Percentiles rank a stretch among this genome's conserved stretches.
phyloP scores from a whole-genome alignment of 2,113 vertebrate genomes.

The Coturnix japonica region DNA sequence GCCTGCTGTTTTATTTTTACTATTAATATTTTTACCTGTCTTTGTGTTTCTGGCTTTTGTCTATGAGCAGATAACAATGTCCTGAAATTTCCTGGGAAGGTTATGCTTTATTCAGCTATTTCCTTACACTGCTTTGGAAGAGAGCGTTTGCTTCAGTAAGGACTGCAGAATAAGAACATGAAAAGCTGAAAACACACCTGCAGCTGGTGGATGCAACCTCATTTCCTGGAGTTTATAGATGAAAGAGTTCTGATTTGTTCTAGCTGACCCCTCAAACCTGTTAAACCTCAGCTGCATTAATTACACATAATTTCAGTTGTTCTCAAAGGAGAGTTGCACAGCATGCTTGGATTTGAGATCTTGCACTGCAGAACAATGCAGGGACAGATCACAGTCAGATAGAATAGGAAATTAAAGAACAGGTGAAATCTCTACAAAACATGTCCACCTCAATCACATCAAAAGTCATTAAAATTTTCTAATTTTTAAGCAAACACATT shows the following conservation, averaged over 20 bases:
- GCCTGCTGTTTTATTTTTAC: rapidly evolving
- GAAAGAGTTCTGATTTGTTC: neutral
- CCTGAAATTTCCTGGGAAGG: neutral
- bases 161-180: neutral
- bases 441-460: neutral
- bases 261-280: neutral
- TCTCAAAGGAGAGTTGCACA: neutral
- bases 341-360: neutral
- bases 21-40: neutral
- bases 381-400: neutral
- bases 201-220: neutral
- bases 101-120: neutral
- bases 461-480: neutral
- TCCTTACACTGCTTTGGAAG: neutral
- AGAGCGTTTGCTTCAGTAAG: neutral
- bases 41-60: neutral
- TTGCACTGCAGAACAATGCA: neutral
- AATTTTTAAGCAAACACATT: neutral
- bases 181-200: neutral
- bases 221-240: neutral
- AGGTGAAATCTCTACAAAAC: neutral
- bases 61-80: neutral
- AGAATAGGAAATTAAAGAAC: constrained; percentile 23
- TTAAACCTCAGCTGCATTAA: neutral
- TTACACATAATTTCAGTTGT: neutral